Base-by-base conservation (phyloP, 2,888 invertebrate species). In the Bruchidius siliquastri region DNA sequence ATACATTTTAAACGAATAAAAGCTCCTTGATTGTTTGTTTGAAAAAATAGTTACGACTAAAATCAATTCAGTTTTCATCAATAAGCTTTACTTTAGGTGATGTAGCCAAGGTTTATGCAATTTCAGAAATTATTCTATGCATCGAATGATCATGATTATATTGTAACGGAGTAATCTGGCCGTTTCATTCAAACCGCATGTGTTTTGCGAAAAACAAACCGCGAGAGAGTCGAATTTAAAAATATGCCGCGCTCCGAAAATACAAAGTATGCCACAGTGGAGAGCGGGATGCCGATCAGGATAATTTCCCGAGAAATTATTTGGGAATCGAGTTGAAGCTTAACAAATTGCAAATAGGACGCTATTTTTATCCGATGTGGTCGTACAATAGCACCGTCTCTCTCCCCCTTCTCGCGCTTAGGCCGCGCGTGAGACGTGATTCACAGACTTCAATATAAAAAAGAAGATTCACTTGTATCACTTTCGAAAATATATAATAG, bases 241-340 rank as follows among this genome's bases (percentile, higher is more conserved):
- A 49, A 13, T 13, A 49, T 49, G 49, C 10, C 49, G 18, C 49
- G 26, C 26, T 26, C 26, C 26, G 26, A 26, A 26, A 26, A 26
- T 26, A 26, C 26, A 26, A 66, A 10, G 22, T 49, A 22, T 22
- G 49, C 67, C n/a, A 32, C 49, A 13, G 0, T 70, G 21, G 49
- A 22, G 71, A 66, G 20, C 21, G 68, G 68, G 21, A 72, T 32
- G 49, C 49, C 72, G 67, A 68, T 72, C 26, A 67, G 21, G 68
- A 18, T 30, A 72, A 72, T 72, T 30, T 68, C 68, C 68, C 68
- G 30, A 68, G 67, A 26, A 67, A 71, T 20, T 67, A 68, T 67
- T 71, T 22, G 30, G 22, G 20, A 70, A 49, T 49, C 49, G 49
- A 49, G 49, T 49, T 49, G 49, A 49, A 13, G 49, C 49, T 49